Percentiles rank a stretch among this genome's conserved stretches.
Conservation (phyloP, 2,113 vertebrate genomes). For the Coryphaenoides rupestris region DNA sequence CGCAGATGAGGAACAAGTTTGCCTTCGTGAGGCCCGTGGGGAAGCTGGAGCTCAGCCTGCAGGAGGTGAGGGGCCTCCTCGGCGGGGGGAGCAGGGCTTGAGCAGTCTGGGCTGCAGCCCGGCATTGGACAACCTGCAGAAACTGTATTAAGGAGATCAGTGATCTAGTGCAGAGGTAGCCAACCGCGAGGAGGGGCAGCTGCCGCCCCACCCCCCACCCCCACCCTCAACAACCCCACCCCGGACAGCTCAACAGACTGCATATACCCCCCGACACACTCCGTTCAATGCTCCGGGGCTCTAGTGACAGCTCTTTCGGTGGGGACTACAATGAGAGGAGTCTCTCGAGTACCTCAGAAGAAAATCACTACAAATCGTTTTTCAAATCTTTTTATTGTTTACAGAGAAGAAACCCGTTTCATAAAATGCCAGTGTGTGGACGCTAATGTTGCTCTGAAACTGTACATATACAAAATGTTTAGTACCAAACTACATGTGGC, state of each 20-base stretch:
- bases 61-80: conserved; percentile 95
- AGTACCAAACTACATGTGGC: conserved; percentile 45
- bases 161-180: conserved; percentile 98
- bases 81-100: conserved; percentile 67
- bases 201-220: conserved; percentile 11
- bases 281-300: conserved; percentile 33
- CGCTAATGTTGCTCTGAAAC: conserved; percentile 57
- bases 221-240: background rate
- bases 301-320: conserved; percentile 39
- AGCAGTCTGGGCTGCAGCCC: conserved; percentile 80
- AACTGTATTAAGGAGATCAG: conserved; percentile 97
- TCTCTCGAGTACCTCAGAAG: conserved; percentile 71
- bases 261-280: conserved; percentile 29
- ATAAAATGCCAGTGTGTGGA: conserved; percentile 63
- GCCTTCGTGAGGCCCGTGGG: conserved; percentile 96
- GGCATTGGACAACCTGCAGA: conserved; percentile 91
- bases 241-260: conserved; percentile 18
- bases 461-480: conserved; percentile 65
- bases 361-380: conserved; percentile 63
- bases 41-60: conserved; percentile 93
- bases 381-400: conserved; percentile 72
- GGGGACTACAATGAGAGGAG: conserved; percentile 38
- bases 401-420: conserved; percentile 63
- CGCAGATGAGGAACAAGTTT: conserved; percentile 96
- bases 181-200: background rate